Percentiles rank a stretch among this genome's conserved stretches.
Conservation (phyloP, 2,797 vertebrate species). For the Zenarchopterus dispar region DNA sequence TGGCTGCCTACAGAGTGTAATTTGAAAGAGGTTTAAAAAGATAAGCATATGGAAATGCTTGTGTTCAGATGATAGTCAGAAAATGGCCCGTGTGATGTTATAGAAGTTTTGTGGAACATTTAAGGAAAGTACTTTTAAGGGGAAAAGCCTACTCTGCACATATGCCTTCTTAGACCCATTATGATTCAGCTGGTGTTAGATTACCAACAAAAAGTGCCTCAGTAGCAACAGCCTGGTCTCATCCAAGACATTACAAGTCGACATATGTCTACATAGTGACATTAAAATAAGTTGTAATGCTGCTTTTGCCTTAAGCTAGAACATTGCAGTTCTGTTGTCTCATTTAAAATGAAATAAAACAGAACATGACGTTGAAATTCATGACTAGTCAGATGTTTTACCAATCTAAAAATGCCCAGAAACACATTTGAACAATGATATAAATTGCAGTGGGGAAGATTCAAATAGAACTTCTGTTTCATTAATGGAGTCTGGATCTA, state of each 20-base stretch:
- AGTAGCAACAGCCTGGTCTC: neutral
- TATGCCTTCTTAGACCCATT: neutral
- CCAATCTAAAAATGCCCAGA: too few species aligned
- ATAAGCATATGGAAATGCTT: constrained; percentile 37
- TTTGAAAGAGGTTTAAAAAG: constrained; percentile 55
- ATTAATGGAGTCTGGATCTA: too few species aligned
- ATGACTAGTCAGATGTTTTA: too few species aligned
- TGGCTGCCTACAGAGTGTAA: constrained; percentile 39
- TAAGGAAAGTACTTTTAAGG: constrained; percentile 28
- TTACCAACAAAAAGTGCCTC: constrained; percentile 1
- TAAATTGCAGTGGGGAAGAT: too few species aligned
- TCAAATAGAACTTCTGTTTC: too few species aligned
- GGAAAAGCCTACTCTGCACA: neutral
- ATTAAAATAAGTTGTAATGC: neutral
- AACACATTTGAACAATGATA: too few species aligned
- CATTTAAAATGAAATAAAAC: neutral
- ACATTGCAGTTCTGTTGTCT: neutral
- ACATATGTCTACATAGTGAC: neutral
- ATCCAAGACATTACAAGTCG: neutral
- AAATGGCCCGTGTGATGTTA: constrained; percentile 7
- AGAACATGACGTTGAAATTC: too few species aligned
- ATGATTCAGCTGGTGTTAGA: neutral
- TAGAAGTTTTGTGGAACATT: constrained; percentile 29
- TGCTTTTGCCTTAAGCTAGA: neutral
- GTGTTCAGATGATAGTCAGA: constrained; percentile 46